Evolutionary conservation across 2,113 vertebrate genomes (phyloP), one percentile per base, ranked within the genome.

Genomic region (Heteronetta atricapilla): DNA sequence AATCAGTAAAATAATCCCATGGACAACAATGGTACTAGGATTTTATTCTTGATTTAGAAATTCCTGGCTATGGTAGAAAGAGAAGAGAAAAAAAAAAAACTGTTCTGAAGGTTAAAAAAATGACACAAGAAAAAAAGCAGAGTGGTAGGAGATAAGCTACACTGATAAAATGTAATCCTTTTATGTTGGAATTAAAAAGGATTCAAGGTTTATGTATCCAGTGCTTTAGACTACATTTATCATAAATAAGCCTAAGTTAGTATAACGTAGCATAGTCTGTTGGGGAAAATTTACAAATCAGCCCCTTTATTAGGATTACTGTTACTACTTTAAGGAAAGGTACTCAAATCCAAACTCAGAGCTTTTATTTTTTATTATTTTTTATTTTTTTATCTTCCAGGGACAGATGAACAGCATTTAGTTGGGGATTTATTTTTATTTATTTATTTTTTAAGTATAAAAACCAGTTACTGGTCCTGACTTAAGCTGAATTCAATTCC

Each of bases 401-500:
- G 96, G 78, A 96, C 90, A 97, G 89, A 96, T 86, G 89, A 94
- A 95, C 90, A 78, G 73, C 93, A 90, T 96, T 94, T 95, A 78
- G 74, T 94, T 76, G 76, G 81, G 89, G 81, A 87, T 95, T 95
- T 97, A 96, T 96, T 93, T 96, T 96, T 97, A 48, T 48, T 48
- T 48, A 48, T 48, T 48, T 44, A 17, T 93, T 96, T 80, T 55
- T 55, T 1, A 96, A 97, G 89, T 94, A 92, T 85, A 92, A 97
- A 98, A 97, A 89, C 90, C 80, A 97, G 98, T 98, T 98, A 98
- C 77, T 92, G 72, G 75, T 96, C 92, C 94, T 96, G 85, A 93
- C 89, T 96, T 96, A 94, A 96, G 94, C 94, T 95, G 97, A 98
- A 98, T 97, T 97, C 93, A 97, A 96, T 98, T 98, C 95, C 94